phyloP scores from a whole-genome alignment of 2,888 invertebrate species.

The Thyatira batis region DNA sequence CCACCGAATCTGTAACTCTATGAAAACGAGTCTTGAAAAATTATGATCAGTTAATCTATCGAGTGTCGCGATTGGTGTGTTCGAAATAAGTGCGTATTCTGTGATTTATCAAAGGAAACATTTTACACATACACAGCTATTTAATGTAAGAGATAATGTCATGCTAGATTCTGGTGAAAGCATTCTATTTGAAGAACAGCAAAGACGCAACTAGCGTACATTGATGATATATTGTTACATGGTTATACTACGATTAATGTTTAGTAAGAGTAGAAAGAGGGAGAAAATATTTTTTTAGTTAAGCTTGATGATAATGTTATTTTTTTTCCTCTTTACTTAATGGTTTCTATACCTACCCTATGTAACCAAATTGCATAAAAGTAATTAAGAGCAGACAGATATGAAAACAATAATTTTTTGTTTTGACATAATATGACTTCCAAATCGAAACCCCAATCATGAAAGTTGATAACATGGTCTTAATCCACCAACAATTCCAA shows the following conservation, averaged over 20 bases:
- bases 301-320: too few relatives aligned
- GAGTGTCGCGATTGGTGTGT: slow-evolving; percentile 45
- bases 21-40: slow-evolving; percentile 27
- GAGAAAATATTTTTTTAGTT: too few relatives aligned
- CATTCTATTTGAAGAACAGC: slow-evolving; percentile 2
- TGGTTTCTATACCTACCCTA: too few relatives aligned
- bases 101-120: slow-evolving; percentile 34
- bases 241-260: too few relatives aligned
- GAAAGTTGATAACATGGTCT: background rate
- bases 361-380: too few relatives aligned
- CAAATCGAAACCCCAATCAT: too few relatives aligned
- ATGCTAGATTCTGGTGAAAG: slow-evolving; percentile 12
- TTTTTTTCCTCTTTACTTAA: too few relatives aligned
- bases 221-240: background rate
- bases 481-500: background rate
- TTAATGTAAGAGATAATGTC: slow-evolving; percentile 45
- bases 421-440: too few relatives aligned
- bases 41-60: slow-evolving; percentile 47
- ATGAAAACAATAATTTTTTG: background rate
- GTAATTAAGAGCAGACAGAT: background rate
- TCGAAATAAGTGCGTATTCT: slow-evolving; percentile 53
- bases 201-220: background rate
- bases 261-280: too few relatives aligned
- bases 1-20: slow-evolving; percentile 18
- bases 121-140: slow-evolving; percentile 38